Evolutionary conservation across 1,140 invertebrate genomes (phyloP).

Genomic region (Myzus persicae): DNA sequence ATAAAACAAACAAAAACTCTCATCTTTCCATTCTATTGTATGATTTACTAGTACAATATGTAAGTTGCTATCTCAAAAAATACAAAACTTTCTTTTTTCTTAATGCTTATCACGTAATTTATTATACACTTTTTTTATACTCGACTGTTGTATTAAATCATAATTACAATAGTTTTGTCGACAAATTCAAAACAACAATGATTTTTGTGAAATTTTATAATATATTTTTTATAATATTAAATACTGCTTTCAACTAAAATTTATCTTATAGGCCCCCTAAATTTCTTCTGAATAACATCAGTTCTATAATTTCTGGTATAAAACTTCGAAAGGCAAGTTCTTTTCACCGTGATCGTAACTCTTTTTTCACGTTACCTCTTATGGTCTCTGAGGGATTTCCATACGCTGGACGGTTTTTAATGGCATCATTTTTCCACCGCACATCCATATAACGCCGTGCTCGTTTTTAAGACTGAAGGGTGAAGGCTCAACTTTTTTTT

Average conservation of each 20-base stretch:
- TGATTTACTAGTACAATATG: constrained; percentile 1
- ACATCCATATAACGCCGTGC: neutral
- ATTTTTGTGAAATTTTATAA: neutral
- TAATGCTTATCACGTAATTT: constrained; percentile 14
- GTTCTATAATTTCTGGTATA: neutral
- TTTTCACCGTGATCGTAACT: constrained; percentile 31
- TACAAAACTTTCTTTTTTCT: neutral
- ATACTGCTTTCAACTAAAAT: neutral
- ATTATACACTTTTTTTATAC: neutral
- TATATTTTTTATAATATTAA: neutral
- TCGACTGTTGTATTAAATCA: neutral
- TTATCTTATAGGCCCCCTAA: no score
- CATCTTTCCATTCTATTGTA: neutral
- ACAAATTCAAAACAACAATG: neutral
- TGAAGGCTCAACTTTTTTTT: constrained; percentile 6
- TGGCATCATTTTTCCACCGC: constrained; percentile 25
- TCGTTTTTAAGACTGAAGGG: constrained; percentile 17
- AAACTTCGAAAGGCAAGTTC: constrained; percentile 1
- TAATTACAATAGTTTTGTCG: neutral
- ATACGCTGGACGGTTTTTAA: constrained; percentile 4
- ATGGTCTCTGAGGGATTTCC: constrained; percentile 40
- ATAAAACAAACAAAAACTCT: constrained; percentile 12
- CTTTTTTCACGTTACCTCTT: constrained; percentile 8
- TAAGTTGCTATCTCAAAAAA: neutral
- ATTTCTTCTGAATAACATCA: neutral